Evolutionary conservation across 2,113 vertebrate species (phyloP), one percentile per base, ranked within the genome.

Genomic region (Labeo rohita): DNA sequence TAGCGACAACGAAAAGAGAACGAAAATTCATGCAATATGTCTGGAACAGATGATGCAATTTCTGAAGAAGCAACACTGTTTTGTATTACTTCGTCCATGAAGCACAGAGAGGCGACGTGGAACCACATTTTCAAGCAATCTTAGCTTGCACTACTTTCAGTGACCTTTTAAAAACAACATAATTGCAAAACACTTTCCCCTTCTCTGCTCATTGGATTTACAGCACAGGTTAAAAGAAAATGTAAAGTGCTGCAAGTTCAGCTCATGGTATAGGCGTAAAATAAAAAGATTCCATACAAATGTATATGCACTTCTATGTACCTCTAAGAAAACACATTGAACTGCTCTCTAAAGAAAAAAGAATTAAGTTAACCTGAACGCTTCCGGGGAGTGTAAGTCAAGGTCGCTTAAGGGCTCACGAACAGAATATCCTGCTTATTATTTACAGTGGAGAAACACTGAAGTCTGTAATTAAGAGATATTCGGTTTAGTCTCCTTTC

Each of bases 81-180:
- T 95, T 94, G 91, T 89, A 94, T 92, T 89, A 93, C 34, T 91
- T 85, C 79, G 92, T 89, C 91, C 80, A 84, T 90, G 80, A 87
- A 50, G 61, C 90, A 89, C 15, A 61, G 72, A 92, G 85, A 86
- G 90, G 89, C 93, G 94, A 95, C 93, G 92, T 94, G 88, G 96
- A 97, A 96, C 95, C 93, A 93, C 93, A 93, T 95, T 95, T 95
- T 90, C 93, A 93, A 43, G 39, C 6, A 94, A 90, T 90, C 87
- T 76, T 84, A 89, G 39, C 39, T n/a, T 89, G 88, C 89, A 79
- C 90, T 88, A 81, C 21, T 88, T 83, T 89, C 78, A 63, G 90
- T 90, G 92, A 91, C 95, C 95, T 95, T 61, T 92, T 92, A 92
- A 89, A 89, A 88, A 82, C n/a, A 82, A 85, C 92, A 90, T 86